These are phyloP conservation scores for Aurelia aurita DNA, from an alignment of 30 jellyfish, hydroid and myxozoan species.

Conservation along the genomic window DNA sequence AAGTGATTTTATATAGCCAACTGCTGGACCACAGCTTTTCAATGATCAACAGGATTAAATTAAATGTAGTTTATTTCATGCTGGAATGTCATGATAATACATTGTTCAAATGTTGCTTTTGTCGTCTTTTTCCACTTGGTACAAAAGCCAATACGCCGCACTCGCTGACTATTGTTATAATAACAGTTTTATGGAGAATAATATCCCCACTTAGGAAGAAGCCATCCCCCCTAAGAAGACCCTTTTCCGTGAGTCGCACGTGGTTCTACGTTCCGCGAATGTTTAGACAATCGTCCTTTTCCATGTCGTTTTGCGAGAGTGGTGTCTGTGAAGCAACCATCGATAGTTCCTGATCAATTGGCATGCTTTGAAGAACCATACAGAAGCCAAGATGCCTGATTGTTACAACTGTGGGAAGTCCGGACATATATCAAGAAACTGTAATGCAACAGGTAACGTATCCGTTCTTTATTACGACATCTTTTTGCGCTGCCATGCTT, in stretches of 20 bases:
- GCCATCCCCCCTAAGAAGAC: too few species aligned
- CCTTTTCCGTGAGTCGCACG: slow-evolving; percentile 29
- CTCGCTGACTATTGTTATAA: too few species aligned
- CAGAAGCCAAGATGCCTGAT: slow-evolving; percentile 53
- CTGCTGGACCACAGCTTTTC: too few species aligned
- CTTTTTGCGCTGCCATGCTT: background rate
- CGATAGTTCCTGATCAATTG: background rate
- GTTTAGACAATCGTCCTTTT: slow-evolving; percentile 31
- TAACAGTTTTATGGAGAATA: too few species aligned
- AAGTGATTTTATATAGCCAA: too few species aligned
- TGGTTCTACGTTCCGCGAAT: slow-evolving; percentile 4
- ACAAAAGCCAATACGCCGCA: too few species aligned
- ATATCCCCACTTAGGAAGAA: too few species aligned
- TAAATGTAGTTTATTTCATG: too few species aligned
- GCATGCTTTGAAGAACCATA: background rate
- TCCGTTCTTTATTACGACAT: background rate
- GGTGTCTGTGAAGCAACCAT: background rate
- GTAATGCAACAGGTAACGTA: slow-evolving; percentile 54
- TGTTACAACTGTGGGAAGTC: slow-evolving; percentile 93
- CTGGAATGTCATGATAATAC: too few species aligned
- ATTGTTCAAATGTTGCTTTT: too few species aligned
- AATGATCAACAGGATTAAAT: too few species aligned
- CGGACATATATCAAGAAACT: slow-evolving; percentile 88
- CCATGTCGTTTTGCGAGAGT: background rate
- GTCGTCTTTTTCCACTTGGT: too few species aligned